phyloP scores from a whole-genome alignment of 2,113 vertebrate genomes.

The Tyto alba region DNA sequence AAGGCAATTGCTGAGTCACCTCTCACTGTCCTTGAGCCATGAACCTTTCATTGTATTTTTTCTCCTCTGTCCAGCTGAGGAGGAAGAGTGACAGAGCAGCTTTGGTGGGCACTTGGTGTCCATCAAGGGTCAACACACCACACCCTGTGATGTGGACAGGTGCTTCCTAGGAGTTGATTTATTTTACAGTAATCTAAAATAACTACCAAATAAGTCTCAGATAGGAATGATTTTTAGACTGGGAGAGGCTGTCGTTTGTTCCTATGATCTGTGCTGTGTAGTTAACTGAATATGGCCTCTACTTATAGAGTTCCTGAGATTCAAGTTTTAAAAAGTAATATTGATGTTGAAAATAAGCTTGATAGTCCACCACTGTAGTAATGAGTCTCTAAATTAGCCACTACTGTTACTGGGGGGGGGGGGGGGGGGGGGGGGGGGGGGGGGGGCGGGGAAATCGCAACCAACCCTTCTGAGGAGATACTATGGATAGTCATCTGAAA shows the following conservation, averaged over 20 bases:
- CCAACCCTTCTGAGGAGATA: rapidly evolving
- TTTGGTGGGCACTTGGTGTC: background rate
- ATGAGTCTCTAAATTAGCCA: background rate
- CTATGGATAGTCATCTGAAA: background rate
- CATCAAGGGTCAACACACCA: background rate
- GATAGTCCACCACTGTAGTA: too few species aligned
- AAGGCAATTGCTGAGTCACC: background rate
- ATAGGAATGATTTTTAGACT: background rate
- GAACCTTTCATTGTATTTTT: rapidly evolving
- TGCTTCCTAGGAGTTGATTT: background rate
- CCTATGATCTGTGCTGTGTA: background rate
- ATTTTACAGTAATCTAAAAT: background rate
- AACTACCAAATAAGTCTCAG: background rate
- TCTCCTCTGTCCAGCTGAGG: too few species aligned
- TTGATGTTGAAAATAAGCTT: background rate
- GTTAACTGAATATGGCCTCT: background rate
- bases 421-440: too few species aligned
- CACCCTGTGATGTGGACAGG: background rate
- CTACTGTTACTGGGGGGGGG: background rate
- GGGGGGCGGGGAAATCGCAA: background rate
- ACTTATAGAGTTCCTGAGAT: background rate
- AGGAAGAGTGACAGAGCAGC: too few species aligned
- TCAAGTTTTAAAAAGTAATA: background rate
- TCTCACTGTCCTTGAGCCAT: background rate
- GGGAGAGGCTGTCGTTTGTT: background rate